phyloP scores from a whole-genome alignment of 2,797 vertebrate genomes.

The Knipowitschia caucasica region DNA sequence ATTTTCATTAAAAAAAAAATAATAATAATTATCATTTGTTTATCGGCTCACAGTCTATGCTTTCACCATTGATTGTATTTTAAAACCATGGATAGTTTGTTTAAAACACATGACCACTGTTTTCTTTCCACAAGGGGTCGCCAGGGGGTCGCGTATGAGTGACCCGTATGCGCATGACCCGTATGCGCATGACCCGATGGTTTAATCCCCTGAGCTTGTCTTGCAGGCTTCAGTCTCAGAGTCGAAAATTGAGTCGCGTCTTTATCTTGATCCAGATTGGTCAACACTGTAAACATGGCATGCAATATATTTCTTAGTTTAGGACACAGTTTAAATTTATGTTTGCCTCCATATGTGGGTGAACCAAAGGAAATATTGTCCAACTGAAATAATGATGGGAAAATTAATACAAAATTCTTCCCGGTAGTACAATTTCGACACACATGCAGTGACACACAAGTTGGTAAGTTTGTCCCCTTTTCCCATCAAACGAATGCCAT shows the following conservation, averaged over 20 bases:
- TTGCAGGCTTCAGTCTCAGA: not conserved
- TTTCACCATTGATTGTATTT: too few relatives aligned
- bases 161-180: too few relatives aligned
- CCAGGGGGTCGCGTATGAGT: too few relatives aligned
- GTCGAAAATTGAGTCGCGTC: not conserved
- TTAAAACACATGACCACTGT: too few relatives aligned
- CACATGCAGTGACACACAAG: not conserved
- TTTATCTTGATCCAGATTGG: not conserved
- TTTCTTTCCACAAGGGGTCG: not conserved
- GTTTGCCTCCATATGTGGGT: not conserved
- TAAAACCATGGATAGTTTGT: too few relatives aligned
- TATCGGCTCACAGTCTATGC: too few relatives aligned
- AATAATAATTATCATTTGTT: too few relatives aligned
- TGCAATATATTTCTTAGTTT: not conserved
- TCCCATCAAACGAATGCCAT: not conserved
- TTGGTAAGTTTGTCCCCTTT: conserved; percentile 1
- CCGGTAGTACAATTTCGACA: conserved; percentile 5
- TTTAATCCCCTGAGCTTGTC: not conserved
- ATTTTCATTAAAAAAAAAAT: too few relatives aligned
- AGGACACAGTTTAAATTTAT: not conserved
- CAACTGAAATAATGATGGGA: not conserved
- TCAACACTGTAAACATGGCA: not conserved
- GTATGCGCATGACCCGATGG: too few relatives aligned
- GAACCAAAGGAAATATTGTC: not conserved
- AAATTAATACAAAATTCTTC: not conserved